Conservation (phyloP, 2,888 invertebrate genomes). For the Uloborus plumipes region DNA sequence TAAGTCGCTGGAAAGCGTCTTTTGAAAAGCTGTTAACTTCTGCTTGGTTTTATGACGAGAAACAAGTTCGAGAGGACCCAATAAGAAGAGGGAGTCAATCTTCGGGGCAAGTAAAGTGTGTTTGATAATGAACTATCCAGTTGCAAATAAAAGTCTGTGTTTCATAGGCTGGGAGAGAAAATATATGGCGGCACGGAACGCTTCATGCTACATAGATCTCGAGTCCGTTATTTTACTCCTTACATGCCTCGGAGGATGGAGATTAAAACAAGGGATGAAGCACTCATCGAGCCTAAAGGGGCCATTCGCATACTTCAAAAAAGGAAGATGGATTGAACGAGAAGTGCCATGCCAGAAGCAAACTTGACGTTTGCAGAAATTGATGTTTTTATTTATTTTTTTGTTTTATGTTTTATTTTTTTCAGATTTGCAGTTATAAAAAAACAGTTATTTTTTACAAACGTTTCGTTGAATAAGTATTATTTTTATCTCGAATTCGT, state of each 20-base stretch:
- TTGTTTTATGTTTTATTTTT: no score
- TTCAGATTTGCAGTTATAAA: no score
- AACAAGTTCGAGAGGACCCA: slow-evolving; percentile 38
- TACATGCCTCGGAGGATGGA: slow-evolving; percentile 55
- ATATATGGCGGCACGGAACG: slow-evolving; percentile 58
- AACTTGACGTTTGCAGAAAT: no score
- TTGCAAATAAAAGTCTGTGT: slow-evolving; percentile 62
- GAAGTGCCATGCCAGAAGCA: no score
- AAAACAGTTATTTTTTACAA: no score
- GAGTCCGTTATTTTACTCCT: slow-evolving; percentile 56
- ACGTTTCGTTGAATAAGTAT: no score
- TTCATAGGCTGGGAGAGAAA: slow-evolving; percentile 59
- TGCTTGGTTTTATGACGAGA: slow-evolving; percentile 47
- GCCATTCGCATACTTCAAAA: slow-evolving; percentile 19
- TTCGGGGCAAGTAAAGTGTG: slow-evolving; percentile 62
- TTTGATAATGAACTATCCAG: slow-evolving; percentile 65
- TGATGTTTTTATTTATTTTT: no score
- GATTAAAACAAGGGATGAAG: slow-evolving; percentile 61
- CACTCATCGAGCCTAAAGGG: slow-evolving; percentile 41
- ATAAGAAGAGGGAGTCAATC: slow-evolving; percentile 55
- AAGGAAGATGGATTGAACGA: no score
- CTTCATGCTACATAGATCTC: slow-evolving; percentile 64
- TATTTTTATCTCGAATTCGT: no score
- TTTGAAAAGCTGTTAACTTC: slow-evolving; percentile 56
- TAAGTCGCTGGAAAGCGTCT: not conserved